phyloP scores from a whole-genome alignment of 2,113 vertebrate genomes.

The Tapirus terrestris region DNA sequence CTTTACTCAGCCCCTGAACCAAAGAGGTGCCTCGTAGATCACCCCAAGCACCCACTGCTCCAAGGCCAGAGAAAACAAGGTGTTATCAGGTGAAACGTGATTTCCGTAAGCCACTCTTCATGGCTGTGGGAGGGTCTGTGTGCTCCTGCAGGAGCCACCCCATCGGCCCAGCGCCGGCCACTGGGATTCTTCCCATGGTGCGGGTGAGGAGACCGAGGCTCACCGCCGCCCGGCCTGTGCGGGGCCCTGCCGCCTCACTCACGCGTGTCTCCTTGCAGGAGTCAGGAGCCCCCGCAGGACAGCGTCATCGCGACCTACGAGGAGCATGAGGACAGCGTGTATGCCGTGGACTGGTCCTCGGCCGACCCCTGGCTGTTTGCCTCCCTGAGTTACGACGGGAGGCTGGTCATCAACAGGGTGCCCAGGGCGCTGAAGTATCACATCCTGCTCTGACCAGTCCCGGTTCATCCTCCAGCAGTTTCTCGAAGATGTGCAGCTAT shows the following conservation, averaged over 20 bases:
- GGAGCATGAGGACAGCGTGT: constrained; percentile 99
- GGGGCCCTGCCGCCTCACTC: background rate
- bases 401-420: constrained; percentile 98
- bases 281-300: constrained; percentile 95
- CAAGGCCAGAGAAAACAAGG: background rate
- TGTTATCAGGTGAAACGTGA: too few relatives aligned
- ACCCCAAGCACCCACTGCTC: background rate
- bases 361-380: constrained; percentile 99
- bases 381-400: constrained; percentile 97
- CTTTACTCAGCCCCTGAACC: background rate
- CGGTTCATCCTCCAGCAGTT: too few relatives aligned
- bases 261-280: constrained; percentile 80
- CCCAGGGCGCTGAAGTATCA: constrained; percentile 97
- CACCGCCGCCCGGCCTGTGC: background rate
- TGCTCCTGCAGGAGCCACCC: background rate
- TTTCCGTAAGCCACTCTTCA: too few relatives aligned
- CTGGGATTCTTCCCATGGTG: background rate
- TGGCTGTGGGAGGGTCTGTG: too few relatives aligned
- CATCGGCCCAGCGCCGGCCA: background rate
- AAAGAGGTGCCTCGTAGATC: too few relatives aligned
- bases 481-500: too few relatives aligned
- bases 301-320: constrained; percentile 98
- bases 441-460: constrained; percentile 83
- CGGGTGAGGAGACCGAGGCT: background rate
- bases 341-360: constrained; percentile 98